Evolutionary conservation across 2,888 invertebrate genomes (phyloP).

Genomic region (Altica lythri): DNA sequence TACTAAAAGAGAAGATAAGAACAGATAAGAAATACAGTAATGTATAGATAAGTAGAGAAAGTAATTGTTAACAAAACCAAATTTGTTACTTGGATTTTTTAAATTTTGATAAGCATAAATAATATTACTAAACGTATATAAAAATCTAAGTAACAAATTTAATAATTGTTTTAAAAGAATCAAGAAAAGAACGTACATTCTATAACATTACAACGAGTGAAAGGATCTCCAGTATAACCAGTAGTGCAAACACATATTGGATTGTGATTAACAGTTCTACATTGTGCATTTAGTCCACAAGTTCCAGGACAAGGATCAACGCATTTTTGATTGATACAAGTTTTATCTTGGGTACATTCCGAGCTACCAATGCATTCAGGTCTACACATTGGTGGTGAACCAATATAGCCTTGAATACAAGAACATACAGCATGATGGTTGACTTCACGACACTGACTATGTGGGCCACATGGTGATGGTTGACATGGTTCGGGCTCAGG

Average conservation of each 20-base stretch:
- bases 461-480: slow-evolving; percentile 71
- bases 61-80: no score
- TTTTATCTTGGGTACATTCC: slow-evolving; percentile 68
- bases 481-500: slow-evolving; percentile 58
- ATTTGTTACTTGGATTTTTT: no score
- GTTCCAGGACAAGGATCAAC: slow-evolving; percentile 68
- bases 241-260: slow-evolving; percentile 69
- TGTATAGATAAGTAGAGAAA: no score
- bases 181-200: slow-evolving; percentile 45
- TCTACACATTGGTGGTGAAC: slow-evolving; percentile 67
- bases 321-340: slow-evolving; percentile 68
- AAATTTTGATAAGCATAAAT: no score
- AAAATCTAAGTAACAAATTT: no score
- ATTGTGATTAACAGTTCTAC: slow-evolving; percentile 70
- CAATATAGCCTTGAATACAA: slow-evolving; percentile 66
- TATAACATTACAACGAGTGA: slow-evolving; percentile 58
- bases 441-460: slow-evolving; percentile 66
- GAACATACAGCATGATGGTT: slow-evolving; percentile 69
- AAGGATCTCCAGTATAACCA: slow-evolving; percentile 70
- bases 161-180: slow-evolving; percentile 12
- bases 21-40: slow-evolving; percentile 26
- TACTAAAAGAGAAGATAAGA: slow-evolving; percentile 53
- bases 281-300: slow-evolving; percentile 69
- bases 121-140: no score
- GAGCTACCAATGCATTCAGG: slow-evolving; percentile 71